These are phyloP conservation scores for Lagria hirta DNA, from an alignment of 2,888 invertebrate genomes.

Conservation along the genomic window DNA sequence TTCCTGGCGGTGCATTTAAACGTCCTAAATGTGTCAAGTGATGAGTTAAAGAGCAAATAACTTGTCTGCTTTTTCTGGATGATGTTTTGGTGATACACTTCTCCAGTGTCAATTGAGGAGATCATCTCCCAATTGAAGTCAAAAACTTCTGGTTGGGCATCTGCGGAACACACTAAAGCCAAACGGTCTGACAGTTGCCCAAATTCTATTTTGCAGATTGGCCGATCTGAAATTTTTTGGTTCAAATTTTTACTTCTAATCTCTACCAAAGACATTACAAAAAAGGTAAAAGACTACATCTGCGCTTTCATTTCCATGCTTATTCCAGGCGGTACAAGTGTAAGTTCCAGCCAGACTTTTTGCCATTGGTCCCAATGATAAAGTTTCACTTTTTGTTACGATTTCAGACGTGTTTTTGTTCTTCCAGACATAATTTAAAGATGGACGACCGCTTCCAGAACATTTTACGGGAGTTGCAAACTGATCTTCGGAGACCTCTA, in stretches of 20 bases:
- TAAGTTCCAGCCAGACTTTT: neutral
- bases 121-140: too few species aligned
- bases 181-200: neutral
- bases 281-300: neutral
- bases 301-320: neutral
- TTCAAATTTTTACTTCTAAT: too few species aligned
- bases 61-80: too few species aligned
- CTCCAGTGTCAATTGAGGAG: too few species aligned
- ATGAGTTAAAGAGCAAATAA: too few species aligned
- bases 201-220: neutral
- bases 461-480: neutral
- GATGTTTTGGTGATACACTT: too few species aligned
- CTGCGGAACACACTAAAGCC: neutral
- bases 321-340: neutral
- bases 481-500: neutral
- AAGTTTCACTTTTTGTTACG: neutral
- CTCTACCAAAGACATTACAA: too few species aligned
- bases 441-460: neutral
- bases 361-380: neutral
- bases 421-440: slow-evolving; percentile 2
- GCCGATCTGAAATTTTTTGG: neutral
- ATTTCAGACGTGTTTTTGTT: neutral
- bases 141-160: too few species aligned
- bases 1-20: too few species aligned
- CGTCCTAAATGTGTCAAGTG: too few species aligned